Base-by-base conservation (phyloP, 1,140 invertebrate genomes). In the Heliconius nattereri region DNA sequence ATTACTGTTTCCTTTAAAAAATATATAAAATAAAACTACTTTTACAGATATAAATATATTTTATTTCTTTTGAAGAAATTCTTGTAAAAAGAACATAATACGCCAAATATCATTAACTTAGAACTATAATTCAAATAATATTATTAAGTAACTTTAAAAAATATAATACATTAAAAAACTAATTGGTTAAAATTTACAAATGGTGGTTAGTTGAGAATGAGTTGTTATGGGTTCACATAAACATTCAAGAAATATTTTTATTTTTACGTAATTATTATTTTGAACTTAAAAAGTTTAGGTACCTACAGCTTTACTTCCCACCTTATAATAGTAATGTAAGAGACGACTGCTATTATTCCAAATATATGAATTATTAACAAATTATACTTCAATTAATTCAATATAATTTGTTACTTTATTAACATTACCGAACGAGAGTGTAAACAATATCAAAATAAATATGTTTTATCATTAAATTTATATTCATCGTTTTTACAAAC, bases 41-140 rank as follows among this genome's bases (percentile, higher is more conserved):
- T 52, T 78, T 78, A 72, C 76, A 78, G 66, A 78, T 78, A 78
- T 78, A 78, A 78, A 78, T 78, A 71, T 71, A 70, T 23, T 78
- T 78, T 78, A 78, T 78, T 78, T 78, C 76, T 78, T 78, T 78
- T n/a, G 29, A 78, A 78, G 70, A 78, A 78, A 72, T 78, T 45
- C 11, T 66, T 66, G 23, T 66, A 23, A 66, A 66, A 66, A 26
- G 8, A 66, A 66, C 60, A 66, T 66, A 66, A 66, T 16, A 29
- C 23, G 60, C 60, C 60, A 66, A 66, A 66, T 66, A 26, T 26
- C n/a, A 26, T 66, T 3, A 66, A 66, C 60, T 66, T 66, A 66
- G 26, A 66, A 29, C 60, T 66, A 66, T 26, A 66, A 66, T 66
- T 29, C 60, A 66, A 66, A 66, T 66, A 66, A 66, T 66, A 29